phyloP scores from a whole-genome alignment of 2,113 vertebrate genomes.

The Dendropsophus ebraccatus region DNA sequence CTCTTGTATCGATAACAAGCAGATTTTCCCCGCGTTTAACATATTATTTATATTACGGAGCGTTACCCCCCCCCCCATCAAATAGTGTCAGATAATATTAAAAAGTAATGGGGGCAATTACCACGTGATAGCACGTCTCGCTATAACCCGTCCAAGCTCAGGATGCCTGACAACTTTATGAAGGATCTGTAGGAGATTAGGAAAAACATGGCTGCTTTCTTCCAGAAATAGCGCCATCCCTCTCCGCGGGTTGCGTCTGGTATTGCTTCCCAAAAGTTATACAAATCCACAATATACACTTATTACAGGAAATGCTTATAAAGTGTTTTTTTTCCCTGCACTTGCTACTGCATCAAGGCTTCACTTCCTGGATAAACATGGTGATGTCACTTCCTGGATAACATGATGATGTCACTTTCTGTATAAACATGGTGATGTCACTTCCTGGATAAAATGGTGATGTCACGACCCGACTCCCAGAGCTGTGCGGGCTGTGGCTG shows the following conservation, averaged over 20 bases:
- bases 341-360: no score
- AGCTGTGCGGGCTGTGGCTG: no score
- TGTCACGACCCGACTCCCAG: no score
- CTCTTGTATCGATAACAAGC: constrained; percentile 1
- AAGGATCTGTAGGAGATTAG: not conserved
- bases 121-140: not conserved
- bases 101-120: not conserved
- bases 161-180: not conserved
- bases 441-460: no score
- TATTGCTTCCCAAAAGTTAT: no score
- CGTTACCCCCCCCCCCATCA: not conserved
- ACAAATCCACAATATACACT: no score
- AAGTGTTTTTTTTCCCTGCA: no score
- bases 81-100: not conserved
- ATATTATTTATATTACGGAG: not conserved
- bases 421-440: no score
- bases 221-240: not conserved
- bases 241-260: not conserved
- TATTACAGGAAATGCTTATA: no score
- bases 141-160: not conserved
- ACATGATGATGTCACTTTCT: no score
- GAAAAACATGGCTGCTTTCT: not conserved
- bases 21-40: not conserved
- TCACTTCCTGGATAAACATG: no score
- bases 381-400: no score